Evolutionary conservation across 2,113 vertebrate species (phyloP).

Genomic region (Hippopotamus amphibius): DNA sequence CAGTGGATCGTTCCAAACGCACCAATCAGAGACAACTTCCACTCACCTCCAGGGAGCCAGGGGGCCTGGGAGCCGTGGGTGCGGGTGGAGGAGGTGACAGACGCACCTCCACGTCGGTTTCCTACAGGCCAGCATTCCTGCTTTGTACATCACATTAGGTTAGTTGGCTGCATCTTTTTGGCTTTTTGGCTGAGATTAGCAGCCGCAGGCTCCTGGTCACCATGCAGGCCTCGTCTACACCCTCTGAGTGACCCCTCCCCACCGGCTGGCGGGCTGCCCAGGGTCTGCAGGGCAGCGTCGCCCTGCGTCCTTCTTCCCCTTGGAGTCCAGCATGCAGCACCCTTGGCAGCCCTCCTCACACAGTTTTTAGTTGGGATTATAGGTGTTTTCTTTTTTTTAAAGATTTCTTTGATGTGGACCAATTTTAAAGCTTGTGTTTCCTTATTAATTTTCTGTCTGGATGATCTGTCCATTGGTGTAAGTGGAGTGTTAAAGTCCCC

Average conservation of each 20-base stretch:
- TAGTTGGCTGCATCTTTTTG: not conserved
- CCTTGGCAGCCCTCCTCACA: not conserved
- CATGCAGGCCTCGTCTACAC: not conserved
- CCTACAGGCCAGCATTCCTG: not conserved
- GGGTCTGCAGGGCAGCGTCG: not conserved
- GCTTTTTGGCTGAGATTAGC: not conserved
- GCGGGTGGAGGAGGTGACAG: not conserved
- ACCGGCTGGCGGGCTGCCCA: not conserved
- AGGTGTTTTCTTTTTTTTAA: not conserved
- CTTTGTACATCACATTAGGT: not conserved
- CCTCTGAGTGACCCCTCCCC: not conserved
- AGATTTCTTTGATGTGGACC: too few relatives aligned
- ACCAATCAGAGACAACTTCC: not conserved
- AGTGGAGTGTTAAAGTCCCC: too few relatives aligned
- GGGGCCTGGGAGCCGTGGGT: not conserved
- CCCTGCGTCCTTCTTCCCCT: not conserved
- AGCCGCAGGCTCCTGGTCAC: not conserved
- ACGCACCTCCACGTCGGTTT: not conserved
- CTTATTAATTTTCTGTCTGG: too few relatives aligned
- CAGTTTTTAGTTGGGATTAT: not conserved
- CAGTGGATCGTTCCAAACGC: not conserved
- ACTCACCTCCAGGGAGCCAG: accelerated
- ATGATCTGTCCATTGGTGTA: too few relatives aligned
- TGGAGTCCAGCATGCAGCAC: not conserved
- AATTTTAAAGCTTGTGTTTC: too few relatives aligned